Evolutionary conservation across 2,888 invertebrate species (phyloP), one percentile per base, ranked within the genome.

Genomic region (Luperina testacea): DNA sequence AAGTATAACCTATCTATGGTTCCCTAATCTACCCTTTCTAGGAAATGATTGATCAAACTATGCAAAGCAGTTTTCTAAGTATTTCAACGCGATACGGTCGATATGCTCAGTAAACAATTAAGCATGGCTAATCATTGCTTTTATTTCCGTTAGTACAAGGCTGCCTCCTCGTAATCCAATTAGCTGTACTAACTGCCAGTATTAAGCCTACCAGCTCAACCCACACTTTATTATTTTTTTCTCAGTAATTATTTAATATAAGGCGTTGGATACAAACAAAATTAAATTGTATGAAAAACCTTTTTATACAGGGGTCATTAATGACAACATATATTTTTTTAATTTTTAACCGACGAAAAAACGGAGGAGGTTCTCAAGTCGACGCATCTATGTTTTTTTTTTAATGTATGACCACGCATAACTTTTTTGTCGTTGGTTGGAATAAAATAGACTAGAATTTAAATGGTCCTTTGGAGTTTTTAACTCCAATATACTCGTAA

Each of bases 91-190:
- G 32, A 6, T 71, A 59, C 75, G 63, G 59, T 64, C 67, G 59
- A 45, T 71, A 80, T 27, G 64, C 24, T 63, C 17, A 15, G 57
- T 38, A 57, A 75, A 77, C 61, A 77, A 59, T 64, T 15, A 72
- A 68, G 86, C 67, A 73, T 68, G 67, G 63, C 59, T 84, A 68
- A 82, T 76, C 83, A 83, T 63, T 80, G 77, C 59, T 78, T 78
- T 61, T 81, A 81, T 78, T 86, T 81, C 71, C 65, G 68, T 70
- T 86, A 69, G 70, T 72, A 84, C 64, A 86, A 84, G 81, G 79
- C 73, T 81, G 38, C 75, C 15, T 64, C 32, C 20, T 64, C 13
- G 53, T 86, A 80, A 87, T 88, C 78, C 75, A 83, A 87, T 88
- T 70, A 87, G 51, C 67, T 76, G 45, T 63, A 72, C 63, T 70